Conservation (phyloP, 2,888 invertebrate genomes). For the Pyrrhia umbra region DNA sequence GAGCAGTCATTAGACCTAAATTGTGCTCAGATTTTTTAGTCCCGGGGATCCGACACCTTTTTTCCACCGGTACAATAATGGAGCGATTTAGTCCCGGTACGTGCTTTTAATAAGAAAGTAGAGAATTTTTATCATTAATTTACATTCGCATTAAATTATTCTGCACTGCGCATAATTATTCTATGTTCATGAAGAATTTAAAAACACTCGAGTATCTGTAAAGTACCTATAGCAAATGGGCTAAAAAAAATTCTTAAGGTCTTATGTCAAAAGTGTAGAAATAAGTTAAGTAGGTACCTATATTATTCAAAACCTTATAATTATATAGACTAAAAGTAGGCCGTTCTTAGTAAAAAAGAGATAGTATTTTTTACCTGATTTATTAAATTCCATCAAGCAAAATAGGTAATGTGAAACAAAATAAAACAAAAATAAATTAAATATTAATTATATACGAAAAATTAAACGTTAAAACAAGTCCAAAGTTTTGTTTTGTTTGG, state of each 20-base stretch:
- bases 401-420: not conserved
- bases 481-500: slow-evolving; percentile 3
- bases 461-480: not conserved
- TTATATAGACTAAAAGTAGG: too few relatives aligned
- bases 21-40: slow-evolving; percentile 10
- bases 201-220: not conserved
- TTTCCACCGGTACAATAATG: slow-evolving; percentile 42
- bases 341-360: too few relatives aligned
- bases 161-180: slow-evolving; percentile 6
- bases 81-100: slow-evolving; percentile 35
- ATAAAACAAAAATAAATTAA: not conserved
- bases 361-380: not conserved
- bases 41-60: slow-evolving; percentile 12
- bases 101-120: slow-evolving; percentile 47
- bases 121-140: slow-evolving; percentile 29
- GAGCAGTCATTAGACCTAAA: too few relatives aligned
- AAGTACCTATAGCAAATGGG: not conserved
- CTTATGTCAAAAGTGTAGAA: too few relatives aligned
- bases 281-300: not conserved
- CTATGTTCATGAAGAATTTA: slow-evolving; percentile 2
- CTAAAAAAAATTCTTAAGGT: not conserved
- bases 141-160: slow-evolving; percentile 23
- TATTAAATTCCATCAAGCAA: not conserved
- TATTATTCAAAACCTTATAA: too few relatives aligned
- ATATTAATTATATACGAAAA: not conserved